Evolutionary conservation across 2,797 vertebrate genomes (phyloP).

Genomic region (Neosalanx taihuensis): DNA sequence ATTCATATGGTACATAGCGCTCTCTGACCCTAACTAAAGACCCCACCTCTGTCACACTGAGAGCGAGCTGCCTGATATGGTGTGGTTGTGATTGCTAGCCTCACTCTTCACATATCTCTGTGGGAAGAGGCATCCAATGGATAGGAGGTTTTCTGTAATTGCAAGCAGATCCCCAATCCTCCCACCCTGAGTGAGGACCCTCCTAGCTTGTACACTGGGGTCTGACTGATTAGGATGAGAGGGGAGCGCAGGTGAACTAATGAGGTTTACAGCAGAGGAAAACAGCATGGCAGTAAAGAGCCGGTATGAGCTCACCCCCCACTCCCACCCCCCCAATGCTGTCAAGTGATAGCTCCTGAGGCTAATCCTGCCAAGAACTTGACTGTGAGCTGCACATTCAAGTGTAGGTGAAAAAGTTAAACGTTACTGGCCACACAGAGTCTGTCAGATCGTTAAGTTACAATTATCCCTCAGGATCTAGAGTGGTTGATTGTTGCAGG

Average conservation of each 20-base stretch:
- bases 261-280: constrained; percentile 47
- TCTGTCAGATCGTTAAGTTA: constrained; percentile 35
- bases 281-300: constrained; percentile 49
- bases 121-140: constrained; percentile 14
- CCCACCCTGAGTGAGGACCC: constrained; percentile 35
- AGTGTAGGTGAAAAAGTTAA: constrained; percentile 39
- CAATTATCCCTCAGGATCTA: neutral
- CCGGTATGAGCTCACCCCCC: constrained; percentile 39
- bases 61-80: constrained; percentile 28
- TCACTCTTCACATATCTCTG: constrained; percentile 27
- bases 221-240: constrained; percentile 50
- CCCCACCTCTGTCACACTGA: constrained; percentile 36
- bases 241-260: constrained; percentile 40
- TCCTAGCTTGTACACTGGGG: constrained; percentile 46
- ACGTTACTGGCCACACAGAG: constrained; percentile 42
- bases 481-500: neutral
- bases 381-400: constrained; percentile 25
- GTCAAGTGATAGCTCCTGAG: constrained; percentile 37
- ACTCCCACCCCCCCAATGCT: constrained; percentile 29
- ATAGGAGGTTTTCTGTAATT: constrained; percentile 37
- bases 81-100: constrained; percentile 43
- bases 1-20: constrained; percentile 53
- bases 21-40: constrained; percentile 40
- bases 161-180: constrained; percentile 11
- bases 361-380: constrained; percentile 41